Percentiles rank a stretch among this genome's conserved stretches.
phyloP scores from a whole-genome alignment of 2,888 invertebrate species.

The Halictus ligatus region DNA sequence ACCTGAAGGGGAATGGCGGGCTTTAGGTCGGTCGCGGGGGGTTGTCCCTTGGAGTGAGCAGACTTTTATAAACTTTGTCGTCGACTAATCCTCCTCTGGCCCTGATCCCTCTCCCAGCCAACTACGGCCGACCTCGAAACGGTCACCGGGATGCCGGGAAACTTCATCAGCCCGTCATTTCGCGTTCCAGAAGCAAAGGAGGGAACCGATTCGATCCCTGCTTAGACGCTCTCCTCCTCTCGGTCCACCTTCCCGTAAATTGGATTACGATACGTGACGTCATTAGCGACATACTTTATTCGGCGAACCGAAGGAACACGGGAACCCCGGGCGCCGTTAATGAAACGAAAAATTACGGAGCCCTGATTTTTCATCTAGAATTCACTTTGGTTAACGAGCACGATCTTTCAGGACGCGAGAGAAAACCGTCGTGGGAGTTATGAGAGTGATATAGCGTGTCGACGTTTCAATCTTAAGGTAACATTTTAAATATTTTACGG shows the following conservation, averaged over 20 bases:
- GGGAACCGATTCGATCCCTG: slow-evolving; percentile 64
- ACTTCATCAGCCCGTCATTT: slow-evolving; percentile 84
- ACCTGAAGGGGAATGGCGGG: slow-evolving; percentile 62
- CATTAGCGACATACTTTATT: slow-evolving; percentile 82
- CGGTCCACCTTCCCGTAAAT: slow-evolving; percentile 78
- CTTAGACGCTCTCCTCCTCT: slow-evolving; percentile 68
- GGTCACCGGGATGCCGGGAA: slow-evolving; percentile 76
- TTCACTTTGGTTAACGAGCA: background rate
- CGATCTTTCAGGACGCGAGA: background rate
- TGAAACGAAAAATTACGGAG: slow-evolving; percentile 10
- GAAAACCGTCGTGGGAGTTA: background rate
- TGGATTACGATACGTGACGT: slow-evolving; percentile 84
- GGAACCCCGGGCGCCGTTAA: slow-evolving; percentile 9
- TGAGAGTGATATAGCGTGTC: background rate
- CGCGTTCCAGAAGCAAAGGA: slow-evolving; percentile 76
- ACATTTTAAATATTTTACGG: too few species aligned
- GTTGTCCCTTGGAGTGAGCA: slow-evolving; percentile 67
- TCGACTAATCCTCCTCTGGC: slow-evolving; percentile 80
- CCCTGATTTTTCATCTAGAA: slow-evolving; percentile 15
- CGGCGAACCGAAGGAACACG: slow-evolving; percentile 49
- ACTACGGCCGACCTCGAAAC: slow-evolving; percentile 65
- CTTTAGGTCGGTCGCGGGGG: slow-evolving; percentile 70
- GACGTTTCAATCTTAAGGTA: background rate
- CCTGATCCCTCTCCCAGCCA: slow-evolving; percentile 75
- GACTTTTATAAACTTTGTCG: slow-evolving; percentile 83